phyloP scores from a whole-genome alignment of 2,797 vertebrate genomes.

The Sebastes alutus region DNA sequence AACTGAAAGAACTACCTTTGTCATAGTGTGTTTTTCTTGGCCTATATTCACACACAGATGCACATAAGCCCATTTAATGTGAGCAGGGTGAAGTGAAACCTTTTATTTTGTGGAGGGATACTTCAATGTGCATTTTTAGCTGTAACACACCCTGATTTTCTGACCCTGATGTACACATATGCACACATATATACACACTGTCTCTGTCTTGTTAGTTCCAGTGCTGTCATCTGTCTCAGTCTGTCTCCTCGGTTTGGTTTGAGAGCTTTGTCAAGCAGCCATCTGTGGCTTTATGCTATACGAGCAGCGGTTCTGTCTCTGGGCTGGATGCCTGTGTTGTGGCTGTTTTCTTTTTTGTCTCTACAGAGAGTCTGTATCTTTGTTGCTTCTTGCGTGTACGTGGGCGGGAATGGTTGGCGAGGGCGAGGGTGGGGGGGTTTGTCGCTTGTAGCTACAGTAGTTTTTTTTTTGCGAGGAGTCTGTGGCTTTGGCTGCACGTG shows the following conservation, averaged over 20 bases:
- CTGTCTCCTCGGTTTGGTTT: slow-evolving; percentile 49
- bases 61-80: background rate
- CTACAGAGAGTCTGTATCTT: slow-evolving; percentile 34
- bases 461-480: background rate
- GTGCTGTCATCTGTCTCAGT: slow-evolving; percentile 45
- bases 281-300: slow-evolving; percentile 42
- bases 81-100: background rate
- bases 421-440: background rate
- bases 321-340: slow-evolving; percentile 22
- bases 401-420: slow-evolving; percentile 11
- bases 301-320: slow-evolving; percentile 27
- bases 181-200: background rate
- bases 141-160: background rate
- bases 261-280: slow-evolving; percentile 10
- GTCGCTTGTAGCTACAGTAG: slow-evolving; percentile 12
- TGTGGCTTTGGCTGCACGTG: slow-evolving; percentile 39
- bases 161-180: background rate
- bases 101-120: background rate
- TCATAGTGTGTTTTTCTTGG: background rate
- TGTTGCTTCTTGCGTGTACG: slow-evolving; percentile 44
- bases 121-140: background rate
- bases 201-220: slow-evolving; percentile 31
- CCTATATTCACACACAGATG: background rate
- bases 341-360: slow-evolving; percentile 33
- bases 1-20: background rate